Conservation (phyloP, 2,888 invertebrate genomes). For the Harpalus rufipes region DNA sequence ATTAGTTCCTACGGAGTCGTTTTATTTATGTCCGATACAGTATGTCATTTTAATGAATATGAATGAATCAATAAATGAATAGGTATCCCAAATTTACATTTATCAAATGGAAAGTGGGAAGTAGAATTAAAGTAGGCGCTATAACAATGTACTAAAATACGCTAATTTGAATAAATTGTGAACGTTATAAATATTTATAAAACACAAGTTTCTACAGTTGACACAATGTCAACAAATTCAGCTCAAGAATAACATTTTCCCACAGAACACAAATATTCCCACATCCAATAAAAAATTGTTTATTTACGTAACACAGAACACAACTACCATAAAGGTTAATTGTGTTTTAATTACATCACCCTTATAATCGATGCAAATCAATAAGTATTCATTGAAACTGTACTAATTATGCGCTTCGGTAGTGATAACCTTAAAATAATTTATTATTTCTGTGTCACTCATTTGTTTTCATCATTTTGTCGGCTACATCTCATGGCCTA, state of each 20-base stretch:
- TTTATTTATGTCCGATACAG: too few relatives aligned
- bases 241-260: neutral
- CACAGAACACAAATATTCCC: neutral
- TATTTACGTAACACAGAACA: neutral
- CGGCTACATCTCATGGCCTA: conserved; percentile 53
- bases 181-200: conserved; percentile 17
- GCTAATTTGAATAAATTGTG: conserved; percentile 5
- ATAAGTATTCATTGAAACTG: conserved; percentile 8
- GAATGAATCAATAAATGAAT: too few relatives aligned
- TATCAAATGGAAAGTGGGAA: neutral
- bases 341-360: conserved; percentile 43
- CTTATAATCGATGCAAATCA: conserved; percentile 13
- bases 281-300: neutral
- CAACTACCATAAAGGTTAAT: conserved; percentile 32
- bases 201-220: conserved; percentile 13
- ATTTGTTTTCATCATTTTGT: conserved; percentile 53
- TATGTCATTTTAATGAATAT: too few relatives aligned
- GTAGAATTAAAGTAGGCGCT: conserved; percentile 3
- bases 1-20: too few relatives aligned
- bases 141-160: neutral
- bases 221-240: conserved; percentile 5
- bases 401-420: conserved; percentile 9
- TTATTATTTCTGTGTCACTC: conserved; percentile 43
- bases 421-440: conserved; percentile 33
- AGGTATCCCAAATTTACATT: too few relatives aligned